Evolutionary conservation across 2,888 invertebrate species (phyloP).

Genomic region (Spodoptera exigua): DNA sequence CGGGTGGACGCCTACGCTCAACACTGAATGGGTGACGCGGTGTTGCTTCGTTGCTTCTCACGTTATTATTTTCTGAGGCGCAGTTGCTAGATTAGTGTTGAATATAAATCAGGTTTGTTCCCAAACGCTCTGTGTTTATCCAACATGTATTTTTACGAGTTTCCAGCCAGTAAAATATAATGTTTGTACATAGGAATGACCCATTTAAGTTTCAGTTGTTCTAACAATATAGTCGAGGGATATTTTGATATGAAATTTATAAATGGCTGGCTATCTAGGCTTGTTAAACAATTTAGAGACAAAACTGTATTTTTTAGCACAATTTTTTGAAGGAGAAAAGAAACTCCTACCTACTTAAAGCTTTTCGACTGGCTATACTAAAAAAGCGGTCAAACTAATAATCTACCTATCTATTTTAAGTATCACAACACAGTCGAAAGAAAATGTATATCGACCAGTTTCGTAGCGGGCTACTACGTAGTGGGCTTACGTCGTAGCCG

Average conservation of each 20-base stretch:
- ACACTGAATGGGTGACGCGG: slow-evolving; percentile 77
- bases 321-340: too few species aligned
- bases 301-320: too few species aligned
- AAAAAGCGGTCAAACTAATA: background rate
- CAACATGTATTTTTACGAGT: too few species aligned
- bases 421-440: slow-evolving; percentile 1
- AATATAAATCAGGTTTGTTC: slow-evolving; percentile 3
- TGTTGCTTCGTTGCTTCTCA: slow-evolving; percentile 55
- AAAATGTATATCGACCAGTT: slow-evolving; percentile 29
- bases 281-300: too few species aligned
- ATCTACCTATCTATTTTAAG: background rate
- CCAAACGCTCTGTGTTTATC: background rate
- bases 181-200: too few species aligned
- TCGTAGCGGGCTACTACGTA: slow-evolving; percentile 35
- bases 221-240: too few species aligned
- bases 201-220: too few species aligned
- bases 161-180: too few species aligned
- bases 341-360: too few species aligned
- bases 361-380: too few species aligned
- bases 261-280: too few species aligned
- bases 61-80: slow-evolving; percentile 52
- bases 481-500: slow-evolving; percentile 38
- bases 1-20: slow-evolving; percentile 62
- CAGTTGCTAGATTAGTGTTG: slow-evolving; percentile 43
- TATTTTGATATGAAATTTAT: too few species aligned